Conservation (phyloP, 2,113 vertebrate species). For the Ariopsis seemanni region DNA sequence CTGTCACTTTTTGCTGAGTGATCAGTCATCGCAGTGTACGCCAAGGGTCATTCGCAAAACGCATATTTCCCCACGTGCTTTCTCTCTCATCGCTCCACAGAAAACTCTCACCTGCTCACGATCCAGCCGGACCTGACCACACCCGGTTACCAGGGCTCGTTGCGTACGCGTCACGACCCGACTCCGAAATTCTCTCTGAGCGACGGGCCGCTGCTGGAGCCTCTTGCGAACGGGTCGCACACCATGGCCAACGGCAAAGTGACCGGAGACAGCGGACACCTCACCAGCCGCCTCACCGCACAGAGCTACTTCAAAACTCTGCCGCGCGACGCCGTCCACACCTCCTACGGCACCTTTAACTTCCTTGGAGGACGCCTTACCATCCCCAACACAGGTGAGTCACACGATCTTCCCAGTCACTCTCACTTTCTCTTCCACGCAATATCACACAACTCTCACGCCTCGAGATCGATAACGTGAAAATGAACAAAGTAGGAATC, state of each 20-base stretch:
- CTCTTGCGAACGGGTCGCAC: slow-evolving; percentile 86
- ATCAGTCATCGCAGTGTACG: neutral
- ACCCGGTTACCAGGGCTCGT: slow-evolving; percentile 93
- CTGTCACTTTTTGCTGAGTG: neutral
- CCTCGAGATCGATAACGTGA: neutral
- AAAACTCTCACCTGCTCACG: slow-evolving; percentile 94
- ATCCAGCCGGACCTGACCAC: slow-evolving; percentile 98
- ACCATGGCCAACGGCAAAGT: slow-evolving; percentile 90
- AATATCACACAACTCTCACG: neutral
- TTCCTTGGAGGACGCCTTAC: slow-evolving; percentile 94
- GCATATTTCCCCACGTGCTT: no score
- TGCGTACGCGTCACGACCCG: slow-evolving; percentile 87
- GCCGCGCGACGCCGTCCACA: slow-evolving; percentile 85
- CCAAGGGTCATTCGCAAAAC: no score
- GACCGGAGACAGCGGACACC: slow-evolving; percentile 78
- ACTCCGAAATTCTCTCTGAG: slow-evolving; percentile 87
- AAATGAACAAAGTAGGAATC: neutral
- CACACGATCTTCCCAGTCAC: neutral
- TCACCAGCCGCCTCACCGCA: slow-evolving; percentile 86
- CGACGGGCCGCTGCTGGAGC: slow-evolving; percentile 91
- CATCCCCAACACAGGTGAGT: slow-evolving; percentile 90
- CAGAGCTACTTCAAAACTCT: slow-evolving; percentile 94
- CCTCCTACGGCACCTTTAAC: slow-evolving; percentile 97
- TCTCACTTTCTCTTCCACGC: neutral
- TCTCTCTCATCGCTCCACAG: slow-evolving; percentile 63